These are phyloP conservation scores for Magallana gigas DNA, from an alignment of 1,140 invertebrate genomes.

Conservation along the genomic window DNA sequence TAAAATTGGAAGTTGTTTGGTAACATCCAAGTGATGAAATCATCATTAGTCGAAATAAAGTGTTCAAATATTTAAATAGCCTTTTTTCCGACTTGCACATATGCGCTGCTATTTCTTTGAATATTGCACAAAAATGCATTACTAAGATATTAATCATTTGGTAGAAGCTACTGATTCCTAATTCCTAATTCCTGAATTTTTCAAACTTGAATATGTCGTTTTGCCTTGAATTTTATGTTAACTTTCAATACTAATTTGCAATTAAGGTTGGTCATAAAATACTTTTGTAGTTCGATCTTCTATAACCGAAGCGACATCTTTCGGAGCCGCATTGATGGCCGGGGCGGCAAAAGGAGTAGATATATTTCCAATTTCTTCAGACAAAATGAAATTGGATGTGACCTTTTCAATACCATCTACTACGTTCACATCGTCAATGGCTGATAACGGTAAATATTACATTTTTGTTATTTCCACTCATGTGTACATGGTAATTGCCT, in stretches of 20 bases:
- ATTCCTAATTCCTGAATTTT: too few relatives aligned
- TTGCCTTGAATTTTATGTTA: neutral
- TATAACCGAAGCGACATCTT: conserved; percentile 30
- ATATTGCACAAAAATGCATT: too few relatives aligned
- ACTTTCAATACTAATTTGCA: neutral
- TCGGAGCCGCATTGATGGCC: conserved; percentile 50
- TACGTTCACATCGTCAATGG: conserved; percentile 1
- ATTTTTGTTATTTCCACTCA: too few relatives aligned
- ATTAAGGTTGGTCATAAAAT: neutral
- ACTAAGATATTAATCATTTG: too few relatives aligned
- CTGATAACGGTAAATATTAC: conserved; percentile 22
- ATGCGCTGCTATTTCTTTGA: too few relatives aligned
- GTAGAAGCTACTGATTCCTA: too few relatives aligned
- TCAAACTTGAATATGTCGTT: too few relatives aligned
- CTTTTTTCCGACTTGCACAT: too few relatives aligned
- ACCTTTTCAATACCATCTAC: conserved; percentile 2
- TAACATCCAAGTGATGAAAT: neutral
- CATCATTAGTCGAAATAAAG: neutral
- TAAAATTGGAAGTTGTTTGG: neutral
- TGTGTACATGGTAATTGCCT: too few relatives aligned
- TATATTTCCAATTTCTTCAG: conserved; percentile 10
- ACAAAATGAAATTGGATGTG: conserved; percentile 15
- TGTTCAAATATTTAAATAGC: neutral
- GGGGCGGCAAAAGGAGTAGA: conserved; percentile 45
- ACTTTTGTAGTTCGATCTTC: conserved; percentile 22